Base-by-base conservation (phyloP, 2,113 vertebrate species). In the Fulmarus glacialis region DNA sequence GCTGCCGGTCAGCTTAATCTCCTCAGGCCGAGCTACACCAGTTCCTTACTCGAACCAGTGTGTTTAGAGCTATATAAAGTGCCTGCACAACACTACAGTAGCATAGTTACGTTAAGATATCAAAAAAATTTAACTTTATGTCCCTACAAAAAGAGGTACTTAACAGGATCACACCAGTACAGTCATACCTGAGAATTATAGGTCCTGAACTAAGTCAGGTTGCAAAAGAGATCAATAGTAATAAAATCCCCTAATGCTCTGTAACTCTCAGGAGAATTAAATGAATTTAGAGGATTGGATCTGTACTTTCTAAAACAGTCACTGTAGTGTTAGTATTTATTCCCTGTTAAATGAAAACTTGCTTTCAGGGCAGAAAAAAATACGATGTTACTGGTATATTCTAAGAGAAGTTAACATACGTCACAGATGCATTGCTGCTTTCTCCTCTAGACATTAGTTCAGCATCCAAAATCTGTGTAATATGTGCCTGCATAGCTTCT, bases 151-250 rank as follows among this genome's bases (percentile, higher is more conserved):
- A 70, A 26, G 3, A 63, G 4, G 5, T 26, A 23, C 4, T 67
- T 74, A 81, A n/a, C 16, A 83, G 38, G 8, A 40, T 81, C 16
- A 38, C 53, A 74, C n/a, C 45, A 67, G 10, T 63, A 70, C 40
- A 48, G 18, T 78, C 72, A 42, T 38, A 84, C 20, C n/a, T 83
- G 55, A 88, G 77, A 95, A 87, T 74, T 94, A 32, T 26, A 87
- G 29, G 30, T 66, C 48, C 26, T 73, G 29, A 62, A 71, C 22
- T 62, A 70, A 89, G 38, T 56, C 40, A 66, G 17, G 15, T 63
- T 67, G 70, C 87, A 93, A 91, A 91, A 94, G 7, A 78, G 74
- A 93, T 87, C 83, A 91, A 85, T 87, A 77, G 55, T 82, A 94
- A 84, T 92, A 80, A 86, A 77, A 88, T 90, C 22, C 6, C 73